phyloP scores from a whole-genome alignment of 1,140 invertebrate species.

The Polypedilum vanderplanki region DNA sequence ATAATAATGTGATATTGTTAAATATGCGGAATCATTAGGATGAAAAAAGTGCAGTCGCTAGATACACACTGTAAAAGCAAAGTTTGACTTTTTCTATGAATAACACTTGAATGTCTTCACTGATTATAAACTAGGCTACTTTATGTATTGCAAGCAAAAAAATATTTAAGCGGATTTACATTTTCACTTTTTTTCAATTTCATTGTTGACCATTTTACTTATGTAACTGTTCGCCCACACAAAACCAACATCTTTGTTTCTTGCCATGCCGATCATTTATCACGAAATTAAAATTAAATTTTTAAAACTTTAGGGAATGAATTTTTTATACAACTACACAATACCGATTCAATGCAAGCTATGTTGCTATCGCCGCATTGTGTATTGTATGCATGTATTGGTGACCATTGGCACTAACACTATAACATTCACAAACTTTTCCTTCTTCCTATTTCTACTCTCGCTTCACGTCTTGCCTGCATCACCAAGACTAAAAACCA shows the following conservation, averaged over 20 bases:
- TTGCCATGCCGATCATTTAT: too few relatives aligned
- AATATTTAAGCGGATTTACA: slow-evolving; percentile 1
- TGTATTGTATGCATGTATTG: background rate
- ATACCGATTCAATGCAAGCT: background rate
- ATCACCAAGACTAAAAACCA: too few relatives aligned
- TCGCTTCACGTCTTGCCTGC: too few relatives aligned
- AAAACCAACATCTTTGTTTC: background rate
- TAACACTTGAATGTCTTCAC: slow-evolving; percentile 3
- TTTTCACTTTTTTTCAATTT: background rate
- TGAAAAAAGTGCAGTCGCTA: background rate
- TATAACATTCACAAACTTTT: background rate
- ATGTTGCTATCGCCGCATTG: slow-evolving; percentile 3
- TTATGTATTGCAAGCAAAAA: too few relatives aligned
- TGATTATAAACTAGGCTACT: background rate
- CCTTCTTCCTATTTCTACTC: background rate
- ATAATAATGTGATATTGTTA: background rate
- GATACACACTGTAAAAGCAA: too few relatives aligned
- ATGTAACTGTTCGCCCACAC: background rate
- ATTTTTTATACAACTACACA: background rate
- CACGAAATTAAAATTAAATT: too few relatives aligned
- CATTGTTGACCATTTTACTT: background rate
- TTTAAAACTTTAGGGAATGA: background rate
- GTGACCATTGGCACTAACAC: background rate
- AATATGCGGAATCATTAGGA: background rate
- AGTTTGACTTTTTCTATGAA: background rate